A percentile compares a stretch with the other conserved stretches of the same genome.
Evolutionary conservation across 2,888 invertebrate genomes (phyloP).

Genomic region (Meloe dianella): DNA sequence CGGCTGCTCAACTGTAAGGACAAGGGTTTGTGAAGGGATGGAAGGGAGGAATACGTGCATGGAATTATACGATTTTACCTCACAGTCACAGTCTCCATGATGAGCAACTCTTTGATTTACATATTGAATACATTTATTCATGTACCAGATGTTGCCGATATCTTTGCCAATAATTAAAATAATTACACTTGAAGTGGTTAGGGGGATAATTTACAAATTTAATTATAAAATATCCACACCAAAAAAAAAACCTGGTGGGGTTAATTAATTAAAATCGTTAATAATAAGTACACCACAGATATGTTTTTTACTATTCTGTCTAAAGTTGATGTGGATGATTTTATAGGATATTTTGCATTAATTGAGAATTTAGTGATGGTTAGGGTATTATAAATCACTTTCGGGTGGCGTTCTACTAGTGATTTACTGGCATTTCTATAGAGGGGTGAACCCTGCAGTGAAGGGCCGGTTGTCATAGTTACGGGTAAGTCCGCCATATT

Average conservation of each 20-base stretch:
- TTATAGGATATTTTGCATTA: slow-evolving; percentile 37
- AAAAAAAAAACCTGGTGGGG: background rate
- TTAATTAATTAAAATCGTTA: background rate
- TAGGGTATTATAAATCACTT: slow-evolving; percentile 44
- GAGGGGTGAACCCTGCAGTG: slow-evolving; percentile 51
- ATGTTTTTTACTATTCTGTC: background rate
- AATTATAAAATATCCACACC: background rate
- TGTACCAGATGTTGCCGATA: slow-evolving; percentile 28
- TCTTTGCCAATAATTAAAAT: slow-evolving; percentile 27
- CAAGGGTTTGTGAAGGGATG: slow-evolving; percentile 45
- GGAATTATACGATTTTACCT: slow-evolving; percentile 45
- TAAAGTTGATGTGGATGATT: slow-evolving; percentile 4
- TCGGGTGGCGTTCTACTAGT: slow-evolving; percentile 44
- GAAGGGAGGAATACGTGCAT: slow-evolving; percentile 51
- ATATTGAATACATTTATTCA: slow-evolving; percentile 34
- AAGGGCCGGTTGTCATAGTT: slow-evolving; percentile 55
- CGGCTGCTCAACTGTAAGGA: slow-evolving; percentile 49
- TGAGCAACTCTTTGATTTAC: slow-evolving; percentile 41
- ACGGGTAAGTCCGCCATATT: slow-evolving; percentile 54
- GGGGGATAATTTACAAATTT: slow-evolving; percentile 1
- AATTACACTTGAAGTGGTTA: background rate
- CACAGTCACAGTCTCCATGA: slow-evolving; percentile 38
- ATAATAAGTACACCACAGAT: background rate
- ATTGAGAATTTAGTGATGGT: slow-evolving; percentile 42
- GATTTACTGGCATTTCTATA: slow-evolving; percentile 38